Evolutionary conservation across 92 coral and sea anemone genomes (phyloP).

Genomic region (Nematostella vectensis): DNA sequence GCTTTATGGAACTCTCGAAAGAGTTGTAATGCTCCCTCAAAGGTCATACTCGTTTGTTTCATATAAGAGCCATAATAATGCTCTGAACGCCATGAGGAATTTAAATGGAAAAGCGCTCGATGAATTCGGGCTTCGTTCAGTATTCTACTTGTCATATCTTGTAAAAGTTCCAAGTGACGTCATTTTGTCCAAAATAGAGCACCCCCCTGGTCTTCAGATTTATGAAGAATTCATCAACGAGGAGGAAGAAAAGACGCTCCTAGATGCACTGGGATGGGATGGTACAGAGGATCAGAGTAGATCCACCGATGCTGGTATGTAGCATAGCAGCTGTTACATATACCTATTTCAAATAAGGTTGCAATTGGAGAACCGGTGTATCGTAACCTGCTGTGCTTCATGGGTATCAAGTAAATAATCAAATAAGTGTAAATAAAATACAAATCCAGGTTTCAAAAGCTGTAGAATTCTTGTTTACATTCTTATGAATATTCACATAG

Average conservation of each 20-base stretch:
- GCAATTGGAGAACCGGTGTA: no score
- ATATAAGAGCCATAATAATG: slow-evolving; percentile 40
- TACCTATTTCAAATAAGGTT: no score
- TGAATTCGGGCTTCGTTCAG: slow-evolving; percentile 43
- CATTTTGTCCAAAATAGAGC: slow-evolving; percentile 10
- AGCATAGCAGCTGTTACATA: no score
- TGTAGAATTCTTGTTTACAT: no score
- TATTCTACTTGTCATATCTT: slow-evolving; percentile 64
- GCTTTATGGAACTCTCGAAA: slow-evolving; percentile 63
- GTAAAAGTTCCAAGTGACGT: slow-evolving; percentile 54
- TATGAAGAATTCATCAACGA: slow-evolving; percentile 66
- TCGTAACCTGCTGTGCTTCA: no score
- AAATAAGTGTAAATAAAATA: no score
- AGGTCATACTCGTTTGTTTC: slow-evolving; percentile 78
- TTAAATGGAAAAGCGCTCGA: slow-evolving; percentile 62
- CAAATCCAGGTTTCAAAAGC: no score
- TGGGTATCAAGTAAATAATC: no score
- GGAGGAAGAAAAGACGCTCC: slow-evolving; percentile 55
- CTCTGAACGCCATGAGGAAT: slow-evolving; percentile 58
- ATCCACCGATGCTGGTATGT: background rate
- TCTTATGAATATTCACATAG: no score
- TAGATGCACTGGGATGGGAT: slow-evolving; percentile 52
- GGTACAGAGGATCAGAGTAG: background rate
- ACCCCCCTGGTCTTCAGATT: slow-evolving; percentile 68
- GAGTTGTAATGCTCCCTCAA: slow-evolving; percentile 76